phyloP scores from a whole-genome alignment of 2,113 vertebrate genomes.

The Aldabrachelys gigantea region DNA sequence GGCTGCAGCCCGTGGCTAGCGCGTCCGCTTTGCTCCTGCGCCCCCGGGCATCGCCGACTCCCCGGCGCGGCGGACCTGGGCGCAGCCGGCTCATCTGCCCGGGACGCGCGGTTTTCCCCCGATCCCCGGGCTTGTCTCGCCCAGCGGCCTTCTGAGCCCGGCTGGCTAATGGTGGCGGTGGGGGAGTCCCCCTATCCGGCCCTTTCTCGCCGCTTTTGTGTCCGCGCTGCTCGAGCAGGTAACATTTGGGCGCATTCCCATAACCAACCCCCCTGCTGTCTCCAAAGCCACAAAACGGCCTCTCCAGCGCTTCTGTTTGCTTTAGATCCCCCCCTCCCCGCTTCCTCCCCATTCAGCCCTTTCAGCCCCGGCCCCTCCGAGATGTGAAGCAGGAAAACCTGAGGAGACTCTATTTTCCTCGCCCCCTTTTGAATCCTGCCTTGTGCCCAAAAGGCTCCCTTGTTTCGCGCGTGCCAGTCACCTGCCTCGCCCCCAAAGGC shows the following conservation, averaged over 20 bases:
- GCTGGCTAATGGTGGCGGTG: rapidly evolving
- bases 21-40: not conserved
- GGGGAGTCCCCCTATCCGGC: not conserved
- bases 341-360: conserved; percentile 67
- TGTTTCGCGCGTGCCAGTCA: conserved; percentile 92
- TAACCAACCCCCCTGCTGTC: conserved; percentile 59
- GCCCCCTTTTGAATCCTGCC: conserved; percentile 81
- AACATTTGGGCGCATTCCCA: conserved; percentile 85
- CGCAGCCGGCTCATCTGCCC: not conserved
- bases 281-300: conserved; percentile 45
- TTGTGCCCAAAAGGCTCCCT: conserved; percentile 79
- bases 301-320: conserved; percentile 77
- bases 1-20: no score
- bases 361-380: conserved; percentile 75
- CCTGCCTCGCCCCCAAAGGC: conserved; percentile 78
- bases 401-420: conserved; percentile 81
- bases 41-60: not conserved
- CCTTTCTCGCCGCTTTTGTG: not conserved
- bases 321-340: conserved; percentile 63
- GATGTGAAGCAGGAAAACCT: conserved; percentile 81
- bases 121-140: rapidly evolving
- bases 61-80: not conserved
- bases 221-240: conserved; percentile 13
- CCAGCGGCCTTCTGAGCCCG: rapidly evolving
- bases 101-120: rapidly evolving